Base-by-base conservation (phyloP, 1,140 invertebrate genomes). In the Mizuhopecten yessoensis region DNA sequence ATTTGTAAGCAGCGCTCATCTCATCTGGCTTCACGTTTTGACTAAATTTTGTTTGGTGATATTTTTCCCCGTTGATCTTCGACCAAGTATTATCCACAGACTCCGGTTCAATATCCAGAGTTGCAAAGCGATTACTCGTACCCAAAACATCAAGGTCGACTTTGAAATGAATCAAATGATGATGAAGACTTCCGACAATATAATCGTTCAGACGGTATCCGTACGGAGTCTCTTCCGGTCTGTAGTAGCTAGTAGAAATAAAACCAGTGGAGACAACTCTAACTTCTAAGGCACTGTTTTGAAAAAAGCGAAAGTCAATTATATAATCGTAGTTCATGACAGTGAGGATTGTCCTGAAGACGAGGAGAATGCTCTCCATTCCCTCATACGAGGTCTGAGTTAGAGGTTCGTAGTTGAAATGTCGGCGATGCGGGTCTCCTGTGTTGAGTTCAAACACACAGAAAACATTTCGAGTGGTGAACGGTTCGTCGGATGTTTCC, bases 381-480 rank as follows among this genome's bases (percentile, higher is more conserved):
- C 94, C 94, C 3, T 89, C 91, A 75, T 94, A 95, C 36, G 94
- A 95, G 11, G 49, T 87, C 0, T 92, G 92, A 23, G 90, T 88
- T 13, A n/a, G 45, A 29, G 39, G 15, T 5, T 49, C 29, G 57
- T 92, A 92, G 10, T 93, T 93, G 87, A 94, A 42, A 91, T 95
- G 94, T 2, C 94, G 93, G 33, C 94, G 39, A 3, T 95, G 91
- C 17, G 94, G 95, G n/a, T 92, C 90, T 0, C 93, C 94, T 10
- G 92, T 93, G 87, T 94, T 94, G 75, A 93, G 94, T 91, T 96
- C 95, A 90, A 96, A 96, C 36, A 96, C 75, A 88, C 95, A 96
- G 17, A 94, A 89, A 3, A 94, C 93, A 33, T 92, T 91, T 36
- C 86, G 23, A 10, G 90, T 36, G 2, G 86, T 88, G 23, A 90